Conservation (phyloP, 2,797 vertebrate species). For the Amazona finschi region DNA sequence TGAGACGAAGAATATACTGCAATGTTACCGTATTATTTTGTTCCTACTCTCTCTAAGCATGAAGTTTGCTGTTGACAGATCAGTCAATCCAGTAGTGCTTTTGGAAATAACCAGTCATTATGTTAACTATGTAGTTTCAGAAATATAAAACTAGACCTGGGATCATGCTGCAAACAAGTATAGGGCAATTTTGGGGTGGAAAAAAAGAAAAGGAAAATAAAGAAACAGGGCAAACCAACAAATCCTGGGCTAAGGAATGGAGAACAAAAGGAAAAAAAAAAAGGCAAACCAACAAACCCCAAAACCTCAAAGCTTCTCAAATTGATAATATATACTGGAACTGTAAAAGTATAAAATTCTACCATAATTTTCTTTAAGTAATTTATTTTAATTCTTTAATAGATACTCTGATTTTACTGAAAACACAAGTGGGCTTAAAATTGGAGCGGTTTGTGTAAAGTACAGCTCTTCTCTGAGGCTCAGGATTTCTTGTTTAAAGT, state of each 20-base stretch:
- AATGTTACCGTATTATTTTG: not conserved
- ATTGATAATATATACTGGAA: not conserved
- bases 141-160: not conserved
- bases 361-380: not conserved
- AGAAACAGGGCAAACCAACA: not conserved
- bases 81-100: not conserved
- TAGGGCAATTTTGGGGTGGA: fast-evolving
- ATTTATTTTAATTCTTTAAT: not conserved
- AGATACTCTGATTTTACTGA: not conserved
- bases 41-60: not conserved
- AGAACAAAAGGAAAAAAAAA: not conserved
- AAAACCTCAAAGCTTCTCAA: not conserved
- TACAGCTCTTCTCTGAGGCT: not conserved
- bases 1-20: not conserved
- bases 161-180: not conserved
- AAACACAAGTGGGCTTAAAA: not conserved
- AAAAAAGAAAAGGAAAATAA: fast-evolving
- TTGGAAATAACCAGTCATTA: not conserved
- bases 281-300: fast-evolving
- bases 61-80: not conserved
- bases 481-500: not conserved
- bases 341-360: not conserved
- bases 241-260: not conserved
- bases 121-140: not conserved
- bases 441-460: not conserved